Percentiles rank a stretch among this genome's conserved stretches.
phyloP scores from a whole-genome alignment of 1,140 invertebrate genomes.

The Apis laboriosa region DNA sequence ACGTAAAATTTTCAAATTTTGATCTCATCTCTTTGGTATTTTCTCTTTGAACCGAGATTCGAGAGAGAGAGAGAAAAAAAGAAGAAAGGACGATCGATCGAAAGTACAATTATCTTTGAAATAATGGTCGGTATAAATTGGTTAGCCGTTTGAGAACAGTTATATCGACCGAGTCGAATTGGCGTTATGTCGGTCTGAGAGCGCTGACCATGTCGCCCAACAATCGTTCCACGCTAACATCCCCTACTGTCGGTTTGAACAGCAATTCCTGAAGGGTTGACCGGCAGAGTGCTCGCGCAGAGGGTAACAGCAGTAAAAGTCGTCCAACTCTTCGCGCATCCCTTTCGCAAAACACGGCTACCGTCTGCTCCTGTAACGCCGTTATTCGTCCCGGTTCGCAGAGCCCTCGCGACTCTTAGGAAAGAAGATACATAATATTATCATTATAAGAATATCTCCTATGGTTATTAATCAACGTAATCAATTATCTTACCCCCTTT shows the following conservation, averaged over 20 bases:
- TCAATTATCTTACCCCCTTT: constrained; percentile 85
- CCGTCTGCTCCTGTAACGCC: constrained; percentile 89
- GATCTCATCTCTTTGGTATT: neutral
- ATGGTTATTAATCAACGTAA: too few relatives aligned
- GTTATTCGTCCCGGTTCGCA: constrained; percentile 84
- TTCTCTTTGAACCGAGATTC: too few relatives aligned
- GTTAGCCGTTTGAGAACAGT: neutral
- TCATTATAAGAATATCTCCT: neutral
- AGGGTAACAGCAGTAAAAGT: constrained; percentile 86
- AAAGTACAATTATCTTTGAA: neutral
- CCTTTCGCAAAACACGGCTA: constrained; percentile 87
- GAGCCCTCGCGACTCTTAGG: constrained; percentile 85
- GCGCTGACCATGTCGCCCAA: constrained; percentile 83
- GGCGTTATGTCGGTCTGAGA: constrained; percentile 52
- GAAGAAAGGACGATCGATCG: neutral
- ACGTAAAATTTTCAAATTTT: constrained; percentile 1
- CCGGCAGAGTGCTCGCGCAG: constrained; percentile 82
- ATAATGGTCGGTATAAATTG: neutral
- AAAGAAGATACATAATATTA: neutral
- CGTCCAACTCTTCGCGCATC: constrained; percentile 86
- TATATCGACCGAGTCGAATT: neutral
- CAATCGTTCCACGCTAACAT: constrained; percentile 86
- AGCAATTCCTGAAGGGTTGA: constrained; percentile 84
- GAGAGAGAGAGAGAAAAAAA: neutral
- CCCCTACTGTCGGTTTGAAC: constrained; percentile 87